Percentiles rank a stretch among this genome's conserved stretches.
Evolutionary conservation across 2,888 invertebrate genomes (phyloP).

Genomic region (Calliopum simillimum): DNA sequence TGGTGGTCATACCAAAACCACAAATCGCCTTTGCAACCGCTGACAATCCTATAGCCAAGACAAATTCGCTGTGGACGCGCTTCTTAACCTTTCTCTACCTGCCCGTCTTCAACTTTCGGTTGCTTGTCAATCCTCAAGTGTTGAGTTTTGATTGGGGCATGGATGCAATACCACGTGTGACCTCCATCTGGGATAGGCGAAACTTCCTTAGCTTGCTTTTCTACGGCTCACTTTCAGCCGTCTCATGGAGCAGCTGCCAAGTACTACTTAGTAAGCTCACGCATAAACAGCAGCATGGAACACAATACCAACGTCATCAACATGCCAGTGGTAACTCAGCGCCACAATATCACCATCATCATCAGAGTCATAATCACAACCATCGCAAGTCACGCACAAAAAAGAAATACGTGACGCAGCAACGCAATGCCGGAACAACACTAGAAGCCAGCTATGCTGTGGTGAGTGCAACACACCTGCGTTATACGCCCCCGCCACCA

Average conservation of each 20-base stretch:
- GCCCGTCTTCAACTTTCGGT: conserved; percentile 89
- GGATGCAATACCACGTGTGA: conserved; percentile 93
- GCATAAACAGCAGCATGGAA: conserved; percentile 26
- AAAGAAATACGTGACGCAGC: conserved; percentile 51
- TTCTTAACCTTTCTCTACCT: conserved; percentile 91
- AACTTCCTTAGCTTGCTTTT: conserved; percentile 82
- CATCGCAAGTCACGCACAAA: conserved; percentile 65
- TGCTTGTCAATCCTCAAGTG: conserved; percentile 86
- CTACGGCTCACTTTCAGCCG: conserved; percentile 71
- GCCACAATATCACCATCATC: conserved; percentile 53
- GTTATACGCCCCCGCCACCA: conserved; percentile 31
- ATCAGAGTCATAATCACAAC: conserved; percentile 50
- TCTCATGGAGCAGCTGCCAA: conserved; percentile 58
- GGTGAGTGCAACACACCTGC: conserved; percentile 31
- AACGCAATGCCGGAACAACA: conserved; percentile 22
- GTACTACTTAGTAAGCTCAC: conserved; percentile 45
- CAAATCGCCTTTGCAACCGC: conserved; percentile 85
- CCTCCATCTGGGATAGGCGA: conserved; percentile 80
- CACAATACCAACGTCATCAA: conserved; percentile 41
- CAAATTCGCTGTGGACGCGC: conserved; percentile 82
- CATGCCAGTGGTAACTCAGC: background rate
- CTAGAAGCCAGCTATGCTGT: conserved; percentile 38
- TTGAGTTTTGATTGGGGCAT: conserved; percentile 99
- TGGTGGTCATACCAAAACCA: conserved; percentile 81
- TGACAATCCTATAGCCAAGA: conserved; percentile 96